Evolutionary conservation across 2,797 vertebrate genomes (phyloP), one percentile per base, ranked within the genome.

Genomic region (Rhyacichthys aspro): DNA sequence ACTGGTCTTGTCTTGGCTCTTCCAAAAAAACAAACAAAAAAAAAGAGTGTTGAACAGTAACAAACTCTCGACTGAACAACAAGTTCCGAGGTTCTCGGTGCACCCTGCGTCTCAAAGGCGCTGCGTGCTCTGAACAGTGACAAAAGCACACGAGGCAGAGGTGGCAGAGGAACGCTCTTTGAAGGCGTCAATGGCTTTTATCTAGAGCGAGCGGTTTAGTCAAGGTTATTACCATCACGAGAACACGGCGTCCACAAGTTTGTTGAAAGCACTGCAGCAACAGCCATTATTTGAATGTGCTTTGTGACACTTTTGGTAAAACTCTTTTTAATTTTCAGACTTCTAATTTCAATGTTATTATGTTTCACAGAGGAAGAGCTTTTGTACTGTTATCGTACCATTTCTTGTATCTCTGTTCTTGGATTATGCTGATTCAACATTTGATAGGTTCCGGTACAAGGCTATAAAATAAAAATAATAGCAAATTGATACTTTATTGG

Each of bases 221-320:
- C 11, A 7, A 17, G 53, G 32, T 52, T 64, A 63, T 66, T 57
- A 63, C 72, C 62, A 54, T 47, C 37, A 44, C 16, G 14, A 46
- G 59, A 59, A 54, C 57, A 53, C 28, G 23, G 37, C 41, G 39
- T 50, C 18, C 38, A 36, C 12, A 15, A 1, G 43, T 55, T 53
- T 60, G 11, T 50, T 34, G 16, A 45, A 55, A 72, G 59, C 15
- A 11, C 8, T 5, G 1, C 18, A 19, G 45, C 16, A 1, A 0
- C 10, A 18, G 48, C 36, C 42, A 19, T 23, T 58, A 14, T 50
- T 16, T 46, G 23, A 11, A 12, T 55, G 19, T 17, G 7, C 15
- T 18, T 57, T 19, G 7, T 54, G 15, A 32, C 48, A 23, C 9
- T 37, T 32, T 15, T 33, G 16, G 7, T n/a, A 32, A 43, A 11